These are phyloP conservation scores for Sebastes trivittatus DNA, from an alignment of 2,797 vertebrate species.

Conservation along the genomic window DNA sequence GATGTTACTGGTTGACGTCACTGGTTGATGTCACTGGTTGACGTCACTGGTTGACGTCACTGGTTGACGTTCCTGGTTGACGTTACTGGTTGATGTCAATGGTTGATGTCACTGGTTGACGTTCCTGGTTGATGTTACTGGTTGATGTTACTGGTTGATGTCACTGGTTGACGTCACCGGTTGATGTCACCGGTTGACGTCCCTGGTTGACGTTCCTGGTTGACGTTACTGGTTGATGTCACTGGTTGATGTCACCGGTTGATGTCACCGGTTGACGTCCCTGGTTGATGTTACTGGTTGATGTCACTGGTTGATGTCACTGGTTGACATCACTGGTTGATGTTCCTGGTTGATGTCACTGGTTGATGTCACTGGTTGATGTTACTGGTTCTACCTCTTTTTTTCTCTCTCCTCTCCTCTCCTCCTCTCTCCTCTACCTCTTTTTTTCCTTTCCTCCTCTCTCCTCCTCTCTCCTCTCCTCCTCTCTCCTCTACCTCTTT, in stretches of 20 bases:
- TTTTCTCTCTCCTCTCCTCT: neutral
- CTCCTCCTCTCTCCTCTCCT: neutral
- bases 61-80: no score
- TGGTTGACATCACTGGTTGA: rapidly evolving
- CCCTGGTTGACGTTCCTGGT: no score
- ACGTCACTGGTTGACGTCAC: rapidly evolving
- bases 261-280: rapidly evolving
- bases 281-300: no score
- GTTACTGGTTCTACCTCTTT: neutral
- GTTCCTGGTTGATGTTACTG: no score
- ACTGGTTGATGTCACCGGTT: no score
- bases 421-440: neutral
- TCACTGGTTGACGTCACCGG: no score
- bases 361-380: no score
- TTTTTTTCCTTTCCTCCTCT: neutral
- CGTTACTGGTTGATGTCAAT: rapidly evolving
- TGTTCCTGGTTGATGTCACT: rapidly evolving
- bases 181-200: rapidly evolving
- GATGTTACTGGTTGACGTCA: no score
- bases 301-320: rapidly evolving
- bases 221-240: rapidly evolving
- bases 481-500: neutral
- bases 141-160: no score
- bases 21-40: no score
- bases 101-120: no score